These are phyloP conservation scores for Athripsodes cinereus DNA, from an alignment of 2,888 invertebrate species.

Conservation along the genomic window DNA sequence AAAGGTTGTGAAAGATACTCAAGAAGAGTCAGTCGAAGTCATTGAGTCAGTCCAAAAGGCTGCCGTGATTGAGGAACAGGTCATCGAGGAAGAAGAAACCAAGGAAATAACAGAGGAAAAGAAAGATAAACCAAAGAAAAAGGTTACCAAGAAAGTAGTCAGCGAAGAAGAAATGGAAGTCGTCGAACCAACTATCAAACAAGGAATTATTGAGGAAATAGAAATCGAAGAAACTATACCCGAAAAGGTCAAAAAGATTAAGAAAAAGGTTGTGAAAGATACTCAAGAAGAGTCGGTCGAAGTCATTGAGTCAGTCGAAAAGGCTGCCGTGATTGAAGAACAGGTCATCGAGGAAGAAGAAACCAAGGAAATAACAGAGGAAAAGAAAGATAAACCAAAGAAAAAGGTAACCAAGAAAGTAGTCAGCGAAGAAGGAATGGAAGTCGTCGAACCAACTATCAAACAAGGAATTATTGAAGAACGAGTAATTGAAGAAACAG, in stretches of 20 bases:
- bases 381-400: too few species aligned
- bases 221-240: conserved; percentile 15
- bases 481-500: not conserved
- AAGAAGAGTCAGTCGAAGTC: not conserved
- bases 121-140: conserved; percentile 28
- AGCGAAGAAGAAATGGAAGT: conserved; percentile 31
- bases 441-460: not conserved
- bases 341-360: not conserved
- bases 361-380: conserved; percentile 23
- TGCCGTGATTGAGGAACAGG: conserved; percentile 32
- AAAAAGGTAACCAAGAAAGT: too few species aligned
- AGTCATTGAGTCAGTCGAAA: not conserved
- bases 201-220: conserved; percentile 24
- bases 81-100: conserved; percentile 22
- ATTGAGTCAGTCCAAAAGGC: conserved; percentile 19
- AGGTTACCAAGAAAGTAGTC: conserved; percentile 22
- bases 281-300: conserved; percentile 19
- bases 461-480: conserved; percentile 1
- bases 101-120: conserved; percentile 31
- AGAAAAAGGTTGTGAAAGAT: conserved; percentile 6
- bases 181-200: conserved; percentile 30
- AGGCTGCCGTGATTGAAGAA: too few species aligned
- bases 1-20: conserved; percentile 29
- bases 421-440: too few species aligned
- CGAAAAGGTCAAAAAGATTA: conserved; percentile 33